phyloP scores from a whole-genome alignment of 2,797 vertebrate genomes.

The Sphaeramia orbicularis region DNA sequence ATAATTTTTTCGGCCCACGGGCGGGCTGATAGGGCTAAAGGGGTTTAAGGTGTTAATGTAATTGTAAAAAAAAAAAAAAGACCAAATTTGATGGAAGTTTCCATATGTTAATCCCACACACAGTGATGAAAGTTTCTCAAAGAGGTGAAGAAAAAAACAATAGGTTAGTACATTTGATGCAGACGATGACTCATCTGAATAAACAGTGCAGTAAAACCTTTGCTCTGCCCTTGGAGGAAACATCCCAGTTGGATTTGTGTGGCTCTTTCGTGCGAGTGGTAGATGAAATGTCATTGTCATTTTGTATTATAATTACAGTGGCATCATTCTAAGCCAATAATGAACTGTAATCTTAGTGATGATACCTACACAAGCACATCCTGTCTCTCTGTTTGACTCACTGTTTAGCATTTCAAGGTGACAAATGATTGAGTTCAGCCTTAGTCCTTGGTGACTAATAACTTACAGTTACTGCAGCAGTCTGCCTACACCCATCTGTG shows the following conservation, averaged over 20 bases:
- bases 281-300: slow-evolving; percentile 40
- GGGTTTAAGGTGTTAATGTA: too few relatives aligned
- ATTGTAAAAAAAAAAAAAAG: too few relatives aligned
- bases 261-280: slow-evolving; percentile 5
- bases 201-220: slow-evolving; percentile 30
- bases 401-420: slow-evolving; percentile 60
- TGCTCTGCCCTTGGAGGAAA: slow-evolving; percentile 33
- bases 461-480: slow-evolving; percentile 60
- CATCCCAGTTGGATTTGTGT: slow-evolving; percentile 1
- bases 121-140: background rate
- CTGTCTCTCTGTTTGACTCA: slow-evolving; percentile 48
- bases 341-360: slow-evolving; percentile 44
- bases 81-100: background rate
- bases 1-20: too few relatives aligned
- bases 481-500: slow-evolving; percentile 64
- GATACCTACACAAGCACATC: slow-evolving; percentile 44
- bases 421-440: slow-evolving; percentile 66
- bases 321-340: slow-evolving; percentile 44
- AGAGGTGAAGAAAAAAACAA: slow-evolving; percentile 16
- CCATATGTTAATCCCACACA: background rate
- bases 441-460: slow-evolving; percentile 69
- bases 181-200: slow-evolving; percentile 39
- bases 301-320: slow-evolving; percentile 36
- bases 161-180: background rate
- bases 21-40: too few relatives aligned